A percentile compares a stretch with the other conserved stretches of the same genome.
These are phyloP conservation scores for Diprion similis DNA, from an alignment of 1,140 invertebrate genomes.

Conservation along the genomic window DNA sequence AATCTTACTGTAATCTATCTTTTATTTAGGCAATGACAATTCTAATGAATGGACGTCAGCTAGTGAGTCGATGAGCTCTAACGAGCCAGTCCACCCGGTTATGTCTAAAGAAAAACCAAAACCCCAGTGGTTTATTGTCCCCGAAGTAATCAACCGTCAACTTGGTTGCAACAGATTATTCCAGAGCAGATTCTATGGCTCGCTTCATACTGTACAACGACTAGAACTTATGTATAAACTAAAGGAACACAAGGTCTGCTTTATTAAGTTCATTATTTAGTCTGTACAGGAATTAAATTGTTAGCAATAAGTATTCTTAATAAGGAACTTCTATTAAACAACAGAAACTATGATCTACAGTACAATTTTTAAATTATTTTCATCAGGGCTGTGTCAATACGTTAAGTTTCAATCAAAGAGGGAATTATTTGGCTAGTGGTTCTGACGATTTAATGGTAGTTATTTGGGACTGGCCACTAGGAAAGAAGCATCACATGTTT, in stretches of 20 bases:
- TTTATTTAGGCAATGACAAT: conserved; percentile 32
- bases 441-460: conserved; percentile 89
- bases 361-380: conserved; percentile 10
- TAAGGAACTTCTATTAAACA: no score
- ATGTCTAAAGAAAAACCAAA: conserved; percentile 69
- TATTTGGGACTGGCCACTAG: conserved; percentile 90
- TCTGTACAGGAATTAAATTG: conserved; percentile 3
- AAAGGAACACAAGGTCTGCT: conserved; percentile 70
- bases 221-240: conserved; percentile 82
- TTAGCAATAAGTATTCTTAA: conserved; percentile 8
- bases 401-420: conserved; percentile 86
- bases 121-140: conserved; percentile 71
- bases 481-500: conserved; percentile 69
- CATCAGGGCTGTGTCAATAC: conserved; percentile 87
- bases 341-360: not conserved
- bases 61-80: conserved; percentile 48
- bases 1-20: conserved; percentile 6
- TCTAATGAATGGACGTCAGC: conserved; percentile 47
- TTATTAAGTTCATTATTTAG: conserved; percentile 21
- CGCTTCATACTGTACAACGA: conserved; percentile 81
- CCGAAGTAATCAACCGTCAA: conserved; percentile 70
- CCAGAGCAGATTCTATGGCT: conserved; percentile 78
- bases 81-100: conserved; percentile 59
- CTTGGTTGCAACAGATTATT: conserved; percentile 69
- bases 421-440: conserved; percentile 81